Conservation (phyloP, 1,140 invertebrate species). For the Eciton burchellii region DNA sequence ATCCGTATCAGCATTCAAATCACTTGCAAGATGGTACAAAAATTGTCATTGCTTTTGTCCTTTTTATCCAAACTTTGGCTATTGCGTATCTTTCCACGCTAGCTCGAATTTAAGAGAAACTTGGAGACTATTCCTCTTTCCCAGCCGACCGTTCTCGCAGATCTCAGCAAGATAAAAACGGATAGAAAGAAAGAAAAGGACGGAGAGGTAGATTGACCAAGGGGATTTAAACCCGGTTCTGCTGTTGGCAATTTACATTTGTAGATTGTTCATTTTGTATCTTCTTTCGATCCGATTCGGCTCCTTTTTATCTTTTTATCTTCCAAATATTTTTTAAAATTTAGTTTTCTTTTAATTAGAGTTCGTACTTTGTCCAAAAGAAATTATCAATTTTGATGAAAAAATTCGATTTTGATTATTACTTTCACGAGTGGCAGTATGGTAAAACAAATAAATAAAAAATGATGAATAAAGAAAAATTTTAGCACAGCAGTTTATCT, state of each 20-base stretch:
- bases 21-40: conserved; percentile 19
- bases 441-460: too few species aligned
- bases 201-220: conserved; percentile 36
- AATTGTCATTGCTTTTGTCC: background rate
- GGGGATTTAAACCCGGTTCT: conserved; percentile 75
- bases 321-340: background rate
- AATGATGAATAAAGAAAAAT: too few species aligned
- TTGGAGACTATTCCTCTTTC: conserved; percentile 26
- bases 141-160: conserved; percentile 35
- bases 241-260: conserved; percentile 66
- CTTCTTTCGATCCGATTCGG: background rate
- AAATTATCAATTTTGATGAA: too few species aligned
- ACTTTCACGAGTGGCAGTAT: too few species aligned
- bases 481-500: too few species aligned
- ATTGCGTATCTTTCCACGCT: conserved; percentile 40
- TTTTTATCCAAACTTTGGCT: conserved; percentile 28
- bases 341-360: too few species aligned
- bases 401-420: too few species aligned
- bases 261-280: conserved; percentile 68
- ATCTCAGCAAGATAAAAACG: conserved; percentile 51
- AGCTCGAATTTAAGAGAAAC: conserved; percentile 5
- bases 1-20: too few species aligned
- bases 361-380: too few species aligned
- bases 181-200: background rate
- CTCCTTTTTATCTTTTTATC: background rate